Evolutionary conservation across 2,113 vertebrate genomes (phyloP).

Genomic region (Lamprotornis superbus): DNA sequence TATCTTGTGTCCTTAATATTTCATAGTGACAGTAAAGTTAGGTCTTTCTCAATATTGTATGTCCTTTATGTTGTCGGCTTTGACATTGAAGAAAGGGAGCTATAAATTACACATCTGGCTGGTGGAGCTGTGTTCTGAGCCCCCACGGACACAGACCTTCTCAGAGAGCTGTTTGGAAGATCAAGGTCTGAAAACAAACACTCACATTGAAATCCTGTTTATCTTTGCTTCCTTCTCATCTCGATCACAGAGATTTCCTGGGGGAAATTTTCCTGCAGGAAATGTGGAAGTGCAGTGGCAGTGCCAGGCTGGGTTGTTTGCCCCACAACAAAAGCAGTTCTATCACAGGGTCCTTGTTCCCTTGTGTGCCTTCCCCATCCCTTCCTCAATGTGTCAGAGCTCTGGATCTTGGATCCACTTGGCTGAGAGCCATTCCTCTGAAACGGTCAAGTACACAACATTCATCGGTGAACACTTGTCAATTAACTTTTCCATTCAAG

Average conservation of each 20-base stretch:
- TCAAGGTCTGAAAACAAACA: background rate
- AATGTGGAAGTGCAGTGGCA: background rate
- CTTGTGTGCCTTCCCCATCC: background rate
- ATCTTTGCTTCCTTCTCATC: background rate
- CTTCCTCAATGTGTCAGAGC: background rate
- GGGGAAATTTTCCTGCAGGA: background rate
- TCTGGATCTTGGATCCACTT: background rate
- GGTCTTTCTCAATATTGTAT: background rate
- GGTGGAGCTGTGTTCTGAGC: background rate
- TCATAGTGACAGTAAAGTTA: background rate
- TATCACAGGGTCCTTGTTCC: accelerated
- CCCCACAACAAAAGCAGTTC: background rate
- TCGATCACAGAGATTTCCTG: background rate
- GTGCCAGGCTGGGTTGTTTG: background rate
- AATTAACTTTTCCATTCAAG: background rate
- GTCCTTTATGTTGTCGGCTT: background rate
- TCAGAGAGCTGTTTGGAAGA: background rate
- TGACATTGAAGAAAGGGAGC: background rate
- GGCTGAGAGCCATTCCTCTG: background rate
- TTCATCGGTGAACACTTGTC: background rate
- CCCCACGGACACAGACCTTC: background rate
- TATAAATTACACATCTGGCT: background rate
- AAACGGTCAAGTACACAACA: background rate
- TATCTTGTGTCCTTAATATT: background rate
- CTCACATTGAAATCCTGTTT: background rate